Evolutionary conservation across 1,140 invertebrate genomes (phyloP).

Genomic region (Caenorhabditis brenneri): DNA sequence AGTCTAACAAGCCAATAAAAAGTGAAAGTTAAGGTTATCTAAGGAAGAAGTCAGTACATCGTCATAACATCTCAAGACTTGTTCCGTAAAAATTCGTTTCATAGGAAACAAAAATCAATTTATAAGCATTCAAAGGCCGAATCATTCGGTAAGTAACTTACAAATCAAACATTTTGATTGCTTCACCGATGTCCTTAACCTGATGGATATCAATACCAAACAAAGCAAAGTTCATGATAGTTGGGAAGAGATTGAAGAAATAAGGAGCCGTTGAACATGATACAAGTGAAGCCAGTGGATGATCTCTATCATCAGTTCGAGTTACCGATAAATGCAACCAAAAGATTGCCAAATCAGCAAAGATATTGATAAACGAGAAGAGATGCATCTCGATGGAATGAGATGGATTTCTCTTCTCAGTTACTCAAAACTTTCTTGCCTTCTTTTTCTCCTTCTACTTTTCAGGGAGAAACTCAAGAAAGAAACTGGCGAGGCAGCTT

Average conservation of each 20-base stretch:
- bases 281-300: background rate
- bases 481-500: background rate
- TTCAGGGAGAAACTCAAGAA: background rate
- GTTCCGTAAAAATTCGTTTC: too few relatives aligned
- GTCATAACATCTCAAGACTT: too few relatives aligned
- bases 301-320: background rate
- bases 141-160: too few relatives aligned
- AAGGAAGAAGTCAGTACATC: too few relatives aligned
- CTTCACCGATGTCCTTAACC: background rate
- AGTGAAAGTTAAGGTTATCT: too few relatives aligned
- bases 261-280: conserved; percentile 1
- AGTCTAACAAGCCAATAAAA: too few relatives aligned
- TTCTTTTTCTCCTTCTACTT: too few relatives aligned
- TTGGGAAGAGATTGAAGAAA: conserved; percentile 24
- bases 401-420: background rate
- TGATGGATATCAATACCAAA: background rate
- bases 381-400: background rate
- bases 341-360: conserved; percentile 31
- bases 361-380: conserved; percentile 7
- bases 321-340: conserved; percentile 19
- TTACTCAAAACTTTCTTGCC: background rate
- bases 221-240: conserved; percentile 8
- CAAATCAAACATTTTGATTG: background rate
- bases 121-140: too few relatives aligned
- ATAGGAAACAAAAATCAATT: too few relatives aligned